These are phyloP conservation scores for Heliconius melpomene DNA, from an alignment of 1,140 invertebrate species.

Conservation along the genomic window DNA sequence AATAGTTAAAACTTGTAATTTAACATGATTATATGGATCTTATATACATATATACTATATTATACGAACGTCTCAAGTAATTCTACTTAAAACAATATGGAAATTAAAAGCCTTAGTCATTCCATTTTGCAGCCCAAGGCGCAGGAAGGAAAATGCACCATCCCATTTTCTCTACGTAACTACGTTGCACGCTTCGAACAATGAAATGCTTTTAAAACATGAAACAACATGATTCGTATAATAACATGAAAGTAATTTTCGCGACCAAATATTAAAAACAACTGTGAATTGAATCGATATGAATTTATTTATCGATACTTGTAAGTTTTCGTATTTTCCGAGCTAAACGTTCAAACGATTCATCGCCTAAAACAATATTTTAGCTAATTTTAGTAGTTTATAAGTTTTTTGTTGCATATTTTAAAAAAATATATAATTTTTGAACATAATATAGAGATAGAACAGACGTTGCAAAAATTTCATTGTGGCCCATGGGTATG, in stretches of 20 bases:
- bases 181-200: constrained; percentile 68
- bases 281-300: constrained; percentile 4
- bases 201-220: constrained; percentile 76
- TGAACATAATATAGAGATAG: not conserved
- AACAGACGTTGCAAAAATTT: not conserved
- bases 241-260: constrained; percentile 57
- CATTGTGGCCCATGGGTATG: constrained; percentile 17
- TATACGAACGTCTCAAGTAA: not conserved
- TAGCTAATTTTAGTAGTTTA: too few species aligned
- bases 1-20: not conserved
- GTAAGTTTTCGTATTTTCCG: not conserved
- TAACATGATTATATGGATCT: not conserved
- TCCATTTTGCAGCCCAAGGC: constrained; percentile 70
- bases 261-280: constrained; percentile 31
- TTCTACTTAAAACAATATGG: constrained; percentile 50
- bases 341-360: not conserved
- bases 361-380: too few species aligned
- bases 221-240: constrained; percentile 66
- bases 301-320: not conserved
- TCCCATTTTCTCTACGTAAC: constrained; percentile 71
- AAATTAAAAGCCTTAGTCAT: constrained; percentile 63
- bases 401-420: not conserved
- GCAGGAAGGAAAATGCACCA: constrained; percentile 64
- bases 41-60: not conserved
- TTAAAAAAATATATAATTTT: not conserved